Evolutionary conservation across 2,888 invertebrate genomes (phyloP).

Genomic region (Lithosia quadra): DNA sequence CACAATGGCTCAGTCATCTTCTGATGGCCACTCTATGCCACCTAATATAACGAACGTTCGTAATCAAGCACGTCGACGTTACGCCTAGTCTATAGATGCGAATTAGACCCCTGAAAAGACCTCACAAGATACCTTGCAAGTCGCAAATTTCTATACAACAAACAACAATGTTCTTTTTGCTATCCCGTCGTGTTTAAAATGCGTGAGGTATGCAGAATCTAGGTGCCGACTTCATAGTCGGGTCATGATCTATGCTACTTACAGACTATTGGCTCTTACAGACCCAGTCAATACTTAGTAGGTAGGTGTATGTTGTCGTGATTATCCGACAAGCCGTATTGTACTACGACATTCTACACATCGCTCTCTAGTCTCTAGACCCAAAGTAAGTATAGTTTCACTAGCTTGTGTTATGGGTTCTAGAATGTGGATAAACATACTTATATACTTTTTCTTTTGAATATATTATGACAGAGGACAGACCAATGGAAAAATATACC

Average conservation of each 20-base stretch:
- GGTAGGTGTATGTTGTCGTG: conserved; percentile 14
- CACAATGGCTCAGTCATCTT: no score
- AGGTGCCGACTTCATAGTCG: conserved; percentile 44
- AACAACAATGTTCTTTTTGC: conserved; percentile 10
- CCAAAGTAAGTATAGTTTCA: no score
- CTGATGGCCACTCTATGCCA: no score
- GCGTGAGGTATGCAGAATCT: conserved; percentile 42
- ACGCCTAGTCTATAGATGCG: no score
- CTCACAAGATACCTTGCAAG: background rate
- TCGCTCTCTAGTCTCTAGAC: no score
- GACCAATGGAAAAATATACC: no score
- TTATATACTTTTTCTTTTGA: no score
- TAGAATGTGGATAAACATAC: no score
- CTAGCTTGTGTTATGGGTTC: no score
- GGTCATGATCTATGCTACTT: conserved; percentile 48
- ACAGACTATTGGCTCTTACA: conserved; percentile 40
- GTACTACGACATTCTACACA: background rate
- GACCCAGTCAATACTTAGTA: conserved; percentile 38
- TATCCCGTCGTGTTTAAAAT: conserved; percentile 26
- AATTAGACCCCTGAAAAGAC: background rate
- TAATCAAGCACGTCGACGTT: no score
- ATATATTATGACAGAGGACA: no score
- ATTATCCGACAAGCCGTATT: background rate
- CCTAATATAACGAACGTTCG: no score
- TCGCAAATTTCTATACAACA: background rate